Evolutionary conservation across 2,113 vertebrate species (phyloP).

Genomic region (Otolemur garnettii): DNA sequence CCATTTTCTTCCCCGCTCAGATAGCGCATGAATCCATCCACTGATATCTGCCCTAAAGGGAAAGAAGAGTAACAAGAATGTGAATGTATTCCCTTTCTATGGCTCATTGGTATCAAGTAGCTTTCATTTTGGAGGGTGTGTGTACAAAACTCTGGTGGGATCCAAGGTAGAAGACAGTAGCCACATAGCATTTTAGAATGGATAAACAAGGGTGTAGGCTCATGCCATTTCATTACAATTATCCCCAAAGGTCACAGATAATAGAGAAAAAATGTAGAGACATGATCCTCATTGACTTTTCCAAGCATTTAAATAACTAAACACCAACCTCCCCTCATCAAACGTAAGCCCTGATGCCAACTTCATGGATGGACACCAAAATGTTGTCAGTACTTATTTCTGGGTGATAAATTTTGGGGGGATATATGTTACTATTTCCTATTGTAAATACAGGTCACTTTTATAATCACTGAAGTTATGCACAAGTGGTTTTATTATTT

Average conservation of each 20-base stretch:
- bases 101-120: not conserved
- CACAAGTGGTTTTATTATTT: slow-evolving; percentile 21
- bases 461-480: slow-evolving; percentile 11
- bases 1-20: slow-evolving; percentile 97
- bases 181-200: not conserved
- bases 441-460: slow-evolving; percentile 19
- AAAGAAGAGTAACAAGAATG: slow-evolving; percentile 67
- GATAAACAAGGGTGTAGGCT: not conserved
- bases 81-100: slow-evolving; percentile 15
- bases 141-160: not conserved
- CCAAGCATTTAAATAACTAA: slow-evolving; percentile 12
- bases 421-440: not conserved
- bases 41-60: slow-evolving; percentile 95
- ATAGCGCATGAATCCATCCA: slow-evolving; percentile 96
- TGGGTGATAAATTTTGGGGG: not conserved
- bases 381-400: not conserved
- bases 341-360: slow-evolving; percentile 2
- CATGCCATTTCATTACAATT: not conserved
- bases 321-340: not conserved
- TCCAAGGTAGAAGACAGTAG: not conserved
- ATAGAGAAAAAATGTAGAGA: not conserved
- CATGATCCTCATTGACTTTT: not conserved
- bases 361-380: not conserved
- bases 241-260: not conserved
- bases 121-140: not conserved